Conservation (phyloP, 1,140 invertebrate genomes). For the Pseudomyrmex pallidus region DNA sequence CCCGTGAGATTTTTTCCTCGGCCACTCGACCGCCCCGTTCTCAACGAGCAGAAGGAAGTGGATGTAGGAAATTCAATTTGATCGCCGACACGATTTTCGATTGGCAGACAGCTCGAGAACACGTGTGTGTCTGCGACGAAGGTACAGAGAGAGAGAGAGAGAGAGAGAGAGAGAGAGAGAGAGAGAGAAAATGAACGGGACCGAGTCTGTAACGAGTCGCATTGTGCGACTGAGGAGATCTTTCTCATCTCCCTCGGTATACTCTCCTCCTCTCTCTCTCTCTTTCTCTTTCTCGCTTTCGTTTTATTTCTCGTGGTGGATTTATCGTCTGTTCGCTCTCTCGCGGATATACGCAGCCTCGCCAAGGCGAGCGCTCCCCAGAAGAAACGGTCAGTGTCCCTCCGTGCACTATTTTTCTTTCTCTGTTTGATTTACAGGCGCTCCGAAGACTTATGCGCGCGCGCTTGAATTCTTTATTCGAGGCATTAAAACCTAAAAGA, state of each 20-base stretch:
- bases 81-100: conserved; percentile 70
- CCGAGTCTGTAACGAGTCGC: conserved; percentile 60
- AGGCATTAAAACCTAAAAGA: not conserved
- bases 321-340: conserved; percentile 69
- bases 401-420: conserved; percentile 50
- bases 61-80: conserved; percentile 71
- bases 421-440: not conserved
- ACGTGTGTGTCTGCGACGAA: conserved; percentile 32
- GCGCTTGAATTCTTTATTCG: conserved; percentile 11
- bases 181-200: conserved; percentile 56
- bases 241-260: conserved; percentile 57
- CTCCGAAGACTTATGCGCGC: not conserved
- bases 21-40: conserved; percentile 44
- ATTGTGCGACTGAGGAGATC: conserved; percentile 69
- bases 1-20: conserved; percentile 59
- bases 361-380: conserved; percentile 41
- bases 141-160: conserved; percentile 14
- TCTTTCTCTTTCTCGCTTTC: conserved; percentile 27
- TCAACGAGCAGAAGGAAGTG: conserved; percentile 57
- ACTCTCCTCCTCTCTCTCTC: conserved; percentile 49
- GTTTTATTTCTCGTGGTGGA: conserved; percentile 67
- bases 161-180: conserved; percentile 50
- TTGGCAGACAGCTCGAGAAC: conserved; percentile 60
- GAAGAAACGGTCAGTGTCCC: conserved; percentile 64
- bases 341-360: conserved; percentile 61